These are phyloP conservation scores for Hofmannophila pseudospretella DNA, from an alignment of 2,888 invertebrate genomes.

Conservation along the genomic window DNA sequence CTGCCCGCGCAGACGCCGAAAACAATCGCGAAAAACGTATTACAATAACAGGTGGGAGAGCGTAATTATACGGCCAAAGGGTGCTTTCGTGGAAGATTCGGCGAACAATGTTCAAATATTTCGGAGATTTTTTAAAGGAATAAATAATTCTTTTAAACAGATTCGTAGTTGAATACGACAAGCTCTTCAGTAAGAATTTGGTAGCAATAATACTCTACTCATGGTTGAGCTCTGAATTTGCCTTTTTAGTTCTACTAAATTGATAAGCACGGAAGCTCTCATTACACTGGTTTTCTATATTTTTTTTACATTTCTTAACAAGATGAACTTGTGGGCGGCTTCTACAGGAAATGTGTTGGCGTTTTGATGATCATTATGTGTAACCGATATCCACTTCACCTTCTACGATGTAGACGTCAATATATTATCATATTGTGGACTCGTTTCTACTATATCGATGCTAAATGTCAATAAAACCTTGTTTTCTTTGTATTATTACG, in stretches of 20 bases:
- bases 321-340: constrained; percentile 18
- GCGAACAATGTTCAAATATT: too few relatives aligned
- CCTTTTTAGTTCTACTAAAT: too few relatives aligned
- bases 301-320: constrained; percentile 9
- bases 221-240: too few relatives aligned
- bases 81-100: background rate
- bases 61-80: constrained; percentile 9
- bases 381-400: constrained; percentile 20
- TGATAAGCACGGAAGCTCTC: constrained; percentile 11
- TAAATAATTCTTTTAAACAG: too few relatives aligned
- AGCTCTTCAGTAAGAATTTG: too few relatives aligned
- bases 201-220: too few relatives aligned
- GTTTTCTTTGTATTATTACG: constrained; percentile 17
- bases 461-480: constrained; percentile 12
- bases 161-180: too few relatives aligned
- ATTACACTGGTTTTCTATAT: constrained; percentile 6
- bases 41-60: constrained; percentile 47
- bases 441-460: constrained; percentile 4
- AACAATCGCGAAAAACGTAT: constrained; percentile 57
- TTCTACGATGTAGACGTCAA: constrained; percentile 3
- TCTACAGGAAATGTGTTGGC: constrained; percentile 35
- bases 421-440: constrained; percentile 4
- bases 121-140: too few relatives aligned
- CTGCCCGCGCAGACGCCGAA: constrained; percentile 42
- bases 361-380: constrained; percentile 26